Base-by-base conservation (phyloP, 2,888 invertebrate genomes). In the Drosophila picticornis region DNA sequence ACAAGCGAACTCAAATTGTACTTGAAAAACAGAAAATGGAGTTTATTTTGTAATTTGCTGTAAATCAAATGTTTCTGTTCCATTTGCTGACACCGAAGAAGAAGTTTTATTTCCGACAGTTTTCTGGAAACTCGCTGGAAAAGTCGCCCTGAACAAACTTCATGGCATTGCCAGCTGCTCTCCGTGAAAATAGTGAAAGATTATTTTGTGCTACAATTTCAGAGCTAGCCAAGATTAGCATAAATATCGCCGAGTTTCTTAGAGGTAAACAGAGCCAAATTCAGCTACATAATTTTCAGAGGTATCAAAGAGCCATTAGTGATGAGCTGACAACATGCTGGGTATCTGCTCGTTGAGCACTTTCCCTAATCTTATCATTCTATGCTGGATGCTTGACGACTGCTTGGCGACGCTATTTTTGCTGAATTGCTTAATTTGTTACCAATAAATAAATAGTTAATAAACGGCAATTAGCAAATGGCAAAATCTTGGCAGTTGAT, bases 351-450 rank as follows among this genome's bases (percentile, higher is more conserved):
- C 10, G 67, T 67, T 48, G 38, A 55, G 25, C 53, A 27, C 13
- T 29, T 11, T 10, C 1, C 9, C 53, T 4, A 4, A 4, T 9
- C 2, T 16, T 9, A 53, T 16, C 31, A 31, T 34, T 27, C 19
- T 13, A 2, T 4, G 6, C 11, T 32, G 4, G 3, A 3, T 25
- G 9, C 4, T 4, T 57, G 73, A 27, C 76, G 34, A 40, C 34
- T 32, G 34, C 16, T 69, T 16, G 57, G 4, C 38, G 29, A 16
- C 9, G 43, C 31, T 31, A 32, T 53, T 61, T 40, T 56, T 68
- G 65, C 16, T 25, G 63, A 71, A 81, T 81, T 77, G 75, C 78
- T 68, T 63, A 81, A 71, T 81, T 81, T 77, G 82, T 68, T 77
- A 74, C 81, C 71, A 67, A 74, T 62, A 60, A 74, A 74, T 80